Base-by-base conservation (phyloP, 2,888 invertebrate species). In the Dynastes grantii region DNA sequence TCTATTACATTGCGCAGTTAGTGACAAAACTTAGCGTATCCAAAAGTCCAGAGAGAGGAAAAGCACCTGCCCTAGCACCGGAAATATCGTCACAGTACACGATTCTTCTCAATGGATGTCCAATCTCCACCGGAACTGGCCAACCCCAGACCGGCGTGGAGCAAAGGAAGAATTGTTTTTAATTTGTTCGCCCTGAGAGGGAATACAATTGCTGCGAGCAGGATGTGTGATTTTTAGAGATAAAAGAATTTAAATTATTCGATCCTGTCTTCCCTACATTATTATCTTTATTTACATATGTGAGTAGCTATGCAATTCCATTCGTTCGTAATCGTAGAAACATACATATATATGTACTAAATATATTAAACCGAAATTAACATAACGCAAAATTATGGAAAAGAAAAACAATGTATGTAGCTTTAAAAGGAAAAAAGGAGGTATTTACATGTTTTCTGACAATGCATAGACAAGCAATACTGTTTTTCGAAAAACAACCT, bases 71-170 rank as follows among this genome's bases (percentile, higher is more conserved):
- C 86, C 84, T 53, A 76, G 68, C 75, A 70, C 83, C 85, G 87
- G 87, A 87, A 87, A 83, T 82, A 81, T 84, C 87, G 87, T 87
- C 86, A 87, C 87, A 87, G 84, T 86, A 84, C 84, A 83, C 87
- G 87, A 84, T 83, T 85, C 85, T 85, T 86, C 87, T 87, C 86
- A 87, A 87, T 87, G 87, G 86, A 84, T 83, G 86, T 84, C 86
- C 85, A 85, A 86, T 86, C 87, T 86, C 86, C 85, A 86, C 87
- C 86, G 87, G 87, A 87, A 87, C 86, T 85, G 86, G 83, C 85
- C 85, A 81, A 84, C 85, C 86, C 86, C 85, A 85, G 80, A 85
- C 86, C 85, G 86, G 85, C 86, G 84, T 84, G 85, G 83, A 84
- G 81, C 81, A 79, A 80, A 86, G 85, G 86, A 86, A 85, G 84